Evolutionary conservation across 2,888 invertebrate species (phyloP), one percentile per base, ranked within the genome.

Genomic region (Acanthoscelides obtectus): DNA sequence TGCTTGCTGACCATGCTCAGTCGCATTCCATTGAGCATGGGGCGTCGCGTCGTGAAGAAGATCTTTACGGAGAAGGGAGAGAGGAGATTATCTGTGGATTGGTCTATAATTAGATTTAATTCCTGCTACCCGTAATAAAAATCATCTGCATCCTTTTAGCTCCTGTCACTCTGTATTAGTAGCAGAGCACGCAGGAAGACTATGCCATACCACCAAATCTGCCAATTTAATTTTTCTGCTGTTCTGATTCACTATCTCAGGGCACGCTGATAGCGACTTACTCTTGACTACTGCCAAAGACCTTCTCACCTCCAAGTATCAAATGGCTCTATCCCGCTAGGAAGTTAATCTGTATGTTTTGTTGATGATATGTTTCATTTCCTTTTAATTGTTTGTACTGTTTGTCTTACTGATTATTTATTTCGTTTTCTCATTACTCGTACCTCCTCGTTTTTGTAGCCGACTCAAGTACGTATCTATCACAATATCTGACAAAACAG

Each of bases 281-380:
- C 80, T 83, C 81, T 83, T 82, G 80, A 66, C 25, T 25, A 81
- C 80, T 82, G 82, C 82, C 80, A 83, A 83, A 81, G 83, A 84
- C 84, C 85, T 86, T 86, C 86, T 86, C 85, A 86, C 87, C 87
- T 87, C 87, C 87, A 87, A 87, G 87, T 87, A 87, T 87, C 87
- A 87, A 87, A 86, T 86, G 86, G 86, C 86, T 86, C 87, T 86
- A 86, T 86, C 86, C 86, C 86, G 83, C 83, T 85, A 85, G 85
- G 84, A 85, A 83, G 85, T 85, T 84, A 84, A 85, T 86, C 83
- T 85, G 84, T 86, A 85, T 85, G 85, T 84, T 85, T 85, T 85
- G 85, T 84, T 85, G 84, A 85, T 83, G 83, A 84, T 78, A 83
- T 84, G 84, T 85, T 85, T 84, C 80, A 80, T 83, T 85, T 83